phyloP scores from a whole-genome alignment of 1,140 invertebrate genomes.

The Neelides sp. region DNA sequence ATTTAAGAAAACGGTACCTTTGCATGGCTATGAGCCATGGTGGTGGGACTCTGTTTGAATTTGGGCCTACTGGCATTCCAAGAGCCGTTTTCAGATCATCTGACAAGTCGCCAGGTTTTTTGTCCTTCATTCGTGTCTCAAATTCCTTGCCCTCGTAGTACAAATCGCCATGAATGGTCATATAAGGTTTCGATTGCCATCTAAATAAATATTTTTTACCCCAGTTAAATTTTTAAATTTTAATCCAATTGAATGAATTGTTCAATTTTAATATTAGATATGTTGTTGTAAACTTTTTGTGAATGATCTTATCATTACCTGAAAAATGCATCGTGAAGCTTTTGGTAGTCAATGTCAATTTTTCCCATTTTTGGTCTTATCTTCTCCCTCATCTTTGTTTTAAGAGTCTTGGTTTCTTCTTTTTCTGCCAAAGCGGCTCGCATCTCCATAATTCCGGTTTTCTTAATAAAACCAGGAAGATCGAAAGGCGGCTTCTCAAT shows the following conservation, averaged over 20 bases:
- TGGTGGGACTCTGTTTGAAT: constrained; percentile 76
- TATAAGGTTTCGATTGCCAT: constrained; percentile 97
- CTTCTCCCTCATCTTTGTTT: constrained; percentile 96
- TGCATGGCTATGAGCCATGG: constrained; percentile 99
- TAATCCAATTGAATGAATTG: no score
- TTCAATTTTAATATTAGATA: no score
- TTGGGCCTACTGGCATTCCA: constrained; percentile 95
- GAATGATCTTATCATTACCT: constrained; percentile 44
- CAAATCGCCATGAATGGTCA: constrained; percentile 97
- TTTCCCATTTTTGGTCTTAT: constrained; percentile 95
- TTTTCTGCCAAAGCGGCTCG: constrained; percentile 94
- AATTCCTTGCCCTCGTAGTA: constrained; percentile 99
- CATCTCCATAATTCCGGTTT: constrained; percentile 99
- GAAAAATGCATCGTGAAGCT: constrained; percentile 98
- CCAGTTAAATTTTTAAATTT: background rate
- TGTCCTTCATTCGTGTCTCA: constrained; percentile 92
- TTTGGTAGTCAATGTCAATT: constrained; percentile 99
- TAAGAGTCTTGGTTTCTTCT: constrained; percentile 91
- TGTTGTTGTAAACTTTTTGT: no score
- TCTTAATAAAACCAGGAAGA: constrained; percentile 95
- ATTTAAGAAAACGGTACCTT: constrained; percentile 39
- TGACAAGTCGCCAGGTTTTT: constrained; percentile 94
- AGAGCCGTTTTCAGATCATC: constrained; percentile 91
- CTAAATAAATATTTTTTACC: constrained; percentile 37
- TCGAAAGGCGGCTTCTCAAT: constrained; percentile 99